These are phyloP conservation scores for Atrina japonica DNA, from an alignment of 2,888 invertebrate species.

Conservation along the genomic window DNA sequence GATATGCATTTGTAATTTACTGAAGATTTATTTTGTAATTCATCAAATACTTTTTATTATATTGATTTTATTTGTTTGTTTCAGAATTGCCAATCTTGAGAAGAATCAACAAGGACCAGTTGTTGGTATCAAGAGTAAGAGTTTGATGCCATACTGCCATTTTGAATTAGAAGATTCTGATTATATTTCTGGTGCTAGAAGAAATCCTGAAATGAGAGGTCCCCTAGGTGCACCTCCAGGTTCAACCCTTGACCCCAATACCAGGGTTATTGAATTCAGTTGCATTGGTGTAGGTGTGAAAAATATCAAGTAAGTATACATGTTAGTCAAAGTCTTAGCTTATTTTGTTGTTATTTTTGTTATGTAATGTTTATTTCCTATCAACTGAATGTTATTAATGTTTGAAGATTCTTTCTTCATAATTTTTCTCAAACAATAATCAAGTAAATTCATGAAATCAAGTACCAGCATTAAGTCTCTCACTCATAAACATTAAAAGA, in stretches of 20 bases:
- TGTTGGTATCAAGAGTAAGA: slow-evolving; percentile 83
- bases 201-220: slow-evolving; percentile 78
- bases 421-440: too few species aligned
- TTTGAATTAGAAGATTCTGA: slow-evolving; percentile 87
- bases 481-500: too few species aligned
- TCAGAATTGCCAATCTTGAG: slow-evolving; percentile 78
- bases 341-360: too few species aligned
- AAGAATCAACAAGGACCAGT: slow-evolving; percentile 74
- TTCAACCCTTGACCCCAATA: slow-evolving; percentile 81
- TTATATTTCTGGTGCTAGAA: slow-evolving; percentile 82
- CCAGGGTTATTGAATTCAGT: slow-evolving; percentile 85
- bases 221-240: slow-evolving; percentile 78
- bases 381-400: not conserved
- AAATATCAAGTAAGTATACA: slow-evolving; percentile 67
- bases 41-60: too few species aligned
- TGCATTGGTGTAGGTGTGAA: slow-evolving; percentile 84
- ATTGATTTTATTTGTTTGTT: too few species aligned
- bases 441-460: too few species aligned
- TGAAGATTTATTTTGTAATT: too few species aligned
- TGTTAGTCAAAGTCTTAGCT: not conserved
- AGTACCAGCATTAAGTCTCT: too few species aligned
- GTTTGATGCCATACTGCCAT: slow-evolving; percentile 87
- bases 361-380: not conserved
- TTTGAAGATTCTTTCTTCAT: too few species aligned
- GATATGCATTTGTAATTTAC: too few species aligned